Evolutionary conservation across 2,113 vertebrate species (phyloP), one percentile per base, ranked within the genome.

Genomic region (Syngnathus typhle): DNA sequence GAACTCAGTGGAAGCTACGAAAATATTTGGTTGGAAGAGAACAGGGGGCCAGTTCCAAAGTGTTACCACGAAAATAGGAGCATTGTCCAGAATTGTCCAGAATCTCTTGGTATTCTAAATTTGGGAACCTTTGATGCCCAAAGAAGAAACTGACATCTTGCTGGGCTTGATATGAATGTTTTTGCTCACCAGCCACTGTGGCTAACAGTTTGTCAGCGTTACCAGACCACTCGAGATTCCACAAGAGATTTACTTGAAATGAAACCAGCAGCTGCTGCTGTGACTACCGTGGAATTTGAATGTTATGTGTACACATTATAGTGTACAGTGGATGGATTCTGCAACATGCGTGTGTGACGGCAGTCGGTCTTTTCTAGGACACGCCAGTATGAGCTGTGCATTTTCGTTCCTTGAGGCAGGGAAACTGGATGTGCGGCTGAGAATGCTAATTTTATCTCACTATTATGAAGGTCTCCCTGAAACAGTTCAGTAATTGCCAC

Each of bases 351-450:
- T 69, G 1, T 67, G 69, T 39, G 76, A 65, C 65, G 60, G 65
- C 56, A 39, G 61, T 43, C 54, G 65, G 49, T 72, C 64, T 79
- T 83, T 86, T 88, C 80, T 87, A 77, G 84, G 81, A 78, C 82
- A 77, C 59, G n/a, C 47, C 68, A 61, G 67, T 73, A 68, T 68
- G 78, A 75, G 73, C 75, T 76, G 67, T 60, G 74, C 82, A 73
- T 52, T 73, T 58, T 72, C 54, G 1, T 66, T 78, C 78, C 82
- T 74, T 59, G 10, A 71, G 82, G 78, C 79, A 75, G 32, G 19
- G 37, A 23, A 58, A 15, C 70, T 77, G 65, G 49, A 72, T 73
- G 74, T 73, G 65, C 65, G 71, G 71, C 18, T 9, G 56, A 69
- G 60, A 23, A 58, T 38, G 23, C 82, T 84, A 82, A 85, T 83